Base-by-base conservation (phyloP, 2,888 invertebrate species). In the Axea sp. region DNA sequence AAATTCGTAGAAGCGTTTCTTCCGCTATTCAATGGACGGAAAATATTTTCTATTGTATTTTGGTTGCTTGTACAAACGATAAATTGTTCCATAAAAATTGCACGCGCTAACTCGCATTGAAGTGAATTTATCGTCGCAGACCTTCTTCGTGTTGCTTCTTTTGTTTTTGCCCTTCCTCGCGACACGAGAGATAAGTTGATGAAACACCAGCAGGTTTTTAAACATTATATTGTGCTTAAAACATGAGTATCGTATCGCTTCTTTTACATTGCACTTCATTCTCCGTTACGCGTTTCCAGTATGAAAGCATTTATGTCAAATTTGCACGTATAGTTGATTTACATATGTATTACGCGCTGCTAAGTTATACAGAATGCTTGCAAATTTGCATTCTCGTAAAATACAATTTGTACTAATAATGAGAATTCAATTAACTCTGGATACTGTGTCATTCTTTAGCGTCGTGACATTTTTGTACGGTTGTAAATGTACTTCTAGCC, bases 221-320 rank as follows among this genome's bases (percentile, higher is more conserved):
- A 45, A 30, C 28, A 47, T 37, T 28, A 60, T 57, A 39, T 31
- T 24, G 30, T 19, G 30, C 26, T 12, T 26, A 11, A 60, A 53
- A 37, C 45, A 33, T 24, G 45, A 31, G 28, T 45, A 53, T 4
- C 7, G 12, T 43, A 15, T 7, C 26, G 12, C 11, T 22, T 37
- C 35, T 41, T 39, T 59, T 30, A 14, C 12, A 30, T 26, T 26
- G n/a, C n/a, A n/a, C n/a, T n/a, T n/a, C n/a, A 33, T 9, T 24
- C 37, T 31, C 45, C 47, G 43, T 55, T 64, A 57, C 33, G n/a
- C 31, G 43, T 33, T 60, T 60, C 15, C 49, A 51, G 51, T 35
- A 53, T 24, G 53, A 7, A 57, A 49, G 55, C 49, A 14, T 71
- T 71, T 71, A 71, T 64, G 71, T 71, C 71, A 71, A 62, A 71